Evolutionary conservation across 2,888 invertebrate genomes (phyloP).

Genomic region (Gymnocheta viridis): DNA sequence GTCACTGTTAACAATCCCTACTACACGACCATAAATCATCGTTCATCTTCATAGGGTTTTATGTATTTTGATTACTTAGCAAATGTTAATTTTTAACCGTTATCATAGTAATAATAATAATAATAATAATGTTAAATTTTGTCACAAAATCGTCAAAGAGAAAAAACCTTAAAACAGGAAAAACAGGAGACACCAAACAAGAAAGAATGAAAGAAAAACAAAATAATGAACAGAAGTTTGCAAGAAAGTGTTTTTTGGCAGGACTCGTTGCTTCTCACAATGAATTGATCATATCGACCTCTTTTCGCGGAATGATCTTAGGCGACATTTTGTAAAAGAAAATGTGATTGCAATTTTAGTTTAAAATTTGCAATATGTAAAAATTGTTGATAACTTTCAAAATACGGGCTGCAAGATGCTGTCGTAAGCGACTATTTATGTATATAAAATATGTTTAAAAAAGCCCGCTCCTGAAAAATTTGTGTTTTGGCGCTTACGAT

Average conservation of each 20-base stretch:
- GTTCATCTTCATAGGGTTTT: slow-evolving; percentile 81
- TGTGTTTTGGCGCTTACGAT: too few relatives aligned
- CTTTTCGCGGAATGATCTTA: too few relatives aligned
- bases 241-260: neutral
- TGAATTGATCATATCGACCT: too few relatives aligned
- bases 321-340: too few relatives aligned
- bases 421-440: too few relatives aligned
- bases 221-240: slow-evolving; percentile 18
- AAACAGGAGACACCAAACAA: neutral
- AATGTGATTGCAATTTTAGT: too few relatives aligned
- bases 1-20: slow-evolving; percentile 75
- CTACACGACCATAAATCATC: slow-evolving; percentile 79
- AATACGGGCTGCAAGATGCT: too few relatives aligned
- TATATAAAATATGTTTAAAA: too few relatives aligned
- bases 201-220: neutral
- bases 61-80: slow-evolving; percentile 80
- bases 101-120: slow-evolving; percentile 49
- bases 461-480: too few relatives aligned
- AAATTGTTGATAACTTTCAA: too few relatives aligned
- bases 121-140: slow-evolving; percentile 40
- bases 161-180: neutral
- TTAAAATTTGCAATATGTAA: too few relatives aligned
- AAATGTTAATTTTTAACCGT: slow-evolving; percentile 77
- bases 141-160: slow-evolving; percentile 19
- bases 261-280: neutral